phyloP scores from a whole-genome alignment of 1,140 invertebrate species.

The Apis dorsata region DNA sequence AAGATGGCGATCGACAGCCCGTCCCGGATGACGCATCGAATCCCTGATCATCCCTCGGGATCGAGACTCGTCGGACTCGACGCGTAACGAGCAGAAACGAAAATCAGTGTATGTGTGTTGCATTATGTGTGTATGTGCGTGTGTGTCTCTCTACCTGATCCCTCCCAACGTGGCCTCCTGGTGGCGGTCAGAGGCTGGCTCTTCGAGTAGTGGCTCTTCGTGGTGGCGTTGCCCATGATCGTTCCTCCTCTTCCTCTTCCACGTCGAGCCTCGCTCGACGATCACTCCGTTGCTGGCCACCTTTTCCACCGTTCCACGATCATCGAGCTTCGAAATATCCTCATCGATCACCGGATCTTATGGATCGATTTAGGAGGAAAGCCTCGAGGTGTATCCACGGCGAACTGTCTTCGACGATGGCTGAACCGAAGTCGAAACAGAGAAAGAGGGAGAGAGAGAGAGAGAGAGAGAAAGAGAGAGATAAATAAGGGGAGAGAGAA shows the following conservation, averaged over 20 bases:
- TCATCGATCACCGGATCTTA: slow-evolving; percentile 36
- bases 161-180: slow-evolving; percentile 74
- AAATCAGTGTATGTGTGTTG: too few relatives aligned
- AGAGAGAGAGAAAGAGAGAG: slow-evolving; percentile 44
- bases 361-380: slow-evolving; percentile 15
- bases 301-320: slow-evolving; percentile 31
- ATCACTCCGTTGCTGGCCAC: slow-evolving; percentile 47
- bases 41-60: neutral
- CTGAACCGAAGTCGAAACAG: slow-evolving; percentile 17
- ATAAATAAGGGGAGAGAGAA: slow-evolving; percentile 17
- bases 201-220: slow-evolving; percentile 70
- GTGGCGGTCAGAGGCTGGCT: slow-evolving; percentile 53
- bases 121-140: too few relatives aligned
- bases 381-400: slow-evolving; percentile 18
- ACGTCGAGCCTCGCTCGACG: slow-evolving; percentile 52
- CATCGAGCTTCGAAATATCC: slow-evolving; percentile 22
- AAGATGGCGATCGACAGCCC: slow-evolving; percentile 12
- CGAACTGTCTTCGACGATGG: slow-evolving; percentile 35
- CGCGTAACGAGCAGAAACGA: neutral
- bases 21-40: neutral
- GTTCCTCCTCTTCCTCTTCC: slow-evolving; percentile 31
- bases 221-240: slow-evolving; percentile 76
- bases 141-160: slow-evolving; percentile 70
- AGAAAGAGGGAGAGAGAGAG: slow-evolving; percentile 31
- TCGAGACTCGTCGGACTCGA: neutral